Base-by-base conservation (phyloP, 2,113 vertebrate species). In the Capreolus pygargus region DNA sequence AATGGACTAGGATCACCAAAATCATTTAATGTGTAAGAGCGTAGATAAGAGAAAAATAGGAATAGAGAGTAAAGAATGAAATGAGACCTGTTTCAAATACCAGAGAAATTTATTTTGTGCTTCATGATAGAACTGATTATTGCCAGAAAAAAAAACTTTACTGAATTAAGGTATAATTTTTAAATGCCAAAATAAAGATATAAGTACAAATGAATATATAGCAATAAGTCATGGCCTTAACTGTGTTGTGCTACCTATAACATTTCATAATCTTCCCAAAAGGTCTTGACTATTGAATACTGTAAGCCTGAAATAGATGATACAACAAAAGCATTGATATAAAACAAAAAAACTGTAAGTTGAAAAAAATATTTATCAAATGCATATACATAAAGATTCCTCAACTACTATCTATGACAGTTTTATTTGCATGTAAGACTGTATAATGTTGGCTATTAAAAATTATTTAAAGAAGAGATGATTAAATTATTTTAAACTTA, bases 361-460 rank as follows among this genome's bases (percentile, higher is more conserved):
- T 97, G 83, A 91, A 91, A 50, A 97, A 92, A 94, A 81, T 78
- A 91, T 97, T 93, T 97, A 92, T 70, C 78, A 92, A 88, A 87
- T 93, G 78, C 58, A 98, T 95, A 98, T 98, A 92, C 61, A 91
- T 91, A 89, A 90, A 5, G 6, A 89, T 97, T 97, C 45, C 64
- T 52, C 89, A 98, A 96, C 54, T 89, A 96, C 78, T 96, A 94
- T 97, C 95, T 45, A 14, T 74, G 57, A 93, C 88, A 97, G 94
- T 94, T 95, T 91, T 86, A 96, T 67, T 45, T 97, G 89, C n/a
- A 97, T 12, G 0, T 43, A 81, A 89, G 83, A 92, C 97, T 97
- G 88, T 96, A 98, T 97, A 96, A 93, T 54, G 81, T 95, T 98
- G 54, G n/a, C 17, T 98, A 98, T 98, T 97, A 97, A 98, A 98